A percentile compares a stretch with the other conserved stretches of the same genome.
Evolutionary conservation across 2,113 vertebrate species (phyloP).

Genomic region (Seriola quinqueradiata): DNA sequence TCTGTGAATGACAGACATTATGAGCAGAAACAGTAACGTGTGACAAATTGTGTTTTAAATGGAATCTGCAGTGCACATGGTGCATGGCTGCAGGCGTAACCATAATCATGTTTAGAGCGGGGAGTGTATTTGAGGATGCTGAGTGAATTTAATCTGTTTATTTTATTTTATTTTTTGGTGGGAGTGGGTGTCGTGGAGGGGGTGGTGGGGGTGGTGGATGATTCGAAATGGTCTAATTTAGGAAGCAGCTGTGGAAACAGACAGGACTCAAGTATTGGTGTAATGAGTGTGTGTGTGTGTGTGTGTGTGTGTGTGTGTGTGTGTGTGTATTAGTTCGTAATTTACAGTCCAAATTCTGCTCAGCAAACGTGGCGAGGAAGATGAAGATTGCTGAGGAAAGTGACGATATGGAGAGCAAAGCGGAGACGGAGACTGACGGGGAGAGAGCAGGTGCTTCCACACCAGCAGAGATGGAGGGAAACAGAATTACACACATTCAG

Average conservation of each 20-base stretch:
- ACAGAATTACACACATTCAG: not conserved
- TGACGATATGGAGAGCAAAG: not conserved
- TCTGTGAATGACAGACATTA: not conserved
- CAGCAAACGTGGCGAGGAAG: not conserved
- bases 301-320: not conserved
- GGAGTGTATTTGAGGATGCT: conserved; percentile 28
- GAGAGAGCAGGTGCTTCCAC: not conserved
- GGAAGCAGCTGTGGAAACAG: conserved; percentile 56
- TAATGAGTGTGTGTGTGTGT: not conserved
- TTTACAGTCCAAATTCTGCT: conserved; percentile 15
- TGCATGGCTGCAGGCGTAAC: conserved; percentile 36
- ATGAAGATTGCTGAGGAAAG: not conserved
- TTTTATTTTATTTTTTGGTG: not conserved
- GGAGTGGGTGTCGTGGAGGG: conserved; percentile 4
- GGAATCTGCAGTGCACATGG: conserved; percentile 18
- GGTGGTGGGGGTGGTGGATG: conserved; percentile 25
- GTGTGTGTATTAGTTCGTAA: conserved; percentile 8
- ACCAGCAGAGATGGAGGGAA: no score
- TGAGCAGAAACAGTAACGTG: conserved; percentile 9
- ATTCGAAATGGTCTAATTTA: conserved; percentile 63
- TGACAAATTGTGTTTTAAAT: conserved; percentile 29
- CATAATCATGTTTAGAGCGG: conserved; percentile 45
- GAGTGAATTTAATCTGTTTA: conserved; percentile 49
- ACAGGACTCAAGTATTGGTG: conserved; percentile 13
- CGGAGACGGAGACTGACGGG: not conserved